phyloP scores from a whole-genome alignment of 2,797 vertebrate species.

The Mormyrops boulengeri region DNA sequence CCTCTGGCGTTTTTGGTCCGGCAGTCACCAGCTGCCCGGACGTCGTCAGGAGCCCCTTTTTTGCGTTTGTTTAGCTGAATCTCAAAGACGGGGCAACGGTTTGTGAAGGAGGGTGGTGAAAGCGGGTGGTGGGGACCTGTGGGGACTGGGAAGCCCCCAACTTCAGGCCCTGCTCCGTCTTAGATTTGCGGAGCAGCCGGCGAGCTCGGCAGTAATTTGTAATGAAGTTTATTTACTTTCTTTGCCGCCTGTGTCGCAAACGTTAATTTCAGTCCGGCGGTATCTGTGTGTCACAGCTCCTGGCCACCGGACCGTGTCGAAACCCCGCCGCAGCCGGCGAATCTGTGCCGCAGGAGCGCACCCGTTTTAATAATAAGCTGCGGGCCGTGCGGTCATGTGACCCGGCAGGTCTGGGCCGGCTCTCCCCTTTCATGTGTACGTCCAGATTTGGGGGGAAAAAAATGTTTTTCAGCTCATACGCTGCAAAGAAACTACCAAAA shows the following conservation, averaged over 20 bases:
- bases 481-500: background rate
- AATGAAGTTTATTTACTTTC: background rate
- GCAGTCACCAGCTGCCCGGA: background rate
- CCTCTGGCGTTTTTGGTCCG: background rate
- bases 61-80: background rate
- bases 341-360: background rate
- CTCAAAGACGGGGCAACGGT: background rate
- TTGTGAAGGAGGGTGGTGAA: background rate
- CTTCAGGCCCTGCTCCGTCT: background rate
- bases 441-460: background rate
- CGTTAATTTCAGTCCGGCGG: background rate
- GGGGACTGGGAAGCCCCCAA: background rate
- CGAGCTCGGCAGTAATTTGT: background rate
- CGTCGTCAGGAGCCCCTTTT: background rate
- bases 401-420: background rate
- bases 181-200: background rate
- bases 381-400: background rate
- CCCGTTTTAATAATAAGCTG: background rate
- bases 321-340: background rate
- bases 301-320: background rate
- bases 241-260: background rate
- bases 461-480: background rate
- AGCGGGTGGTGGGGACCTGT: background rate
- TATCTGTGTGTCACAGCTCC: background rate
- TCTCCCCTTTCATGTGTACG: background rate